Conservation (phyloP, 92 coral and sea anemone genomes). For the Zoanthus sociatus region DNA sequence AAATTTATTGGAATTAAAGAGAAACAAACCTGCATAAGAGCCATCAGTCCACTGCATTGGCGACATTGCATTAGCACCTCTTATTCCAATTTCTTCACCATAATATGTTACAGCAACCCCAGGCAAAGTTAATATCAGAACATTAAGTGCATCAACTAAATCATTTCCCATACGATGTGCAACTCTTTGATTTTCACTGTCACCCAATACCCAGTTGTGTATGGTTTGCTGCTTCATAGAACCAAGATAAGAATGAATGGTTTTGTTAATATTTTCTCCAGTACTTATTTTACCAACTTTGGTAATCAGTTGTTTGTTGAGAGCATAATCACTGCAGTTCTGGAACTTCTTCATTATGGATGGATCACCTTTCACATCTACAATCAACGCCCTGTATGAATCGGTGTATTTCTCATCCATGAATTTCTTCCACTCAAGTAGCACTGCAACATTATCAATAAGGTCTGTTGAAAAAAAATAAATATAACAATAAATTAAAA, state of each 20-base stretch:
- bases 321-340: conserved; percentile 55
- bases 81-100: conserved; percentile 96
- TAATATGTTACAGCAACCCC: conserved; percentile 76
- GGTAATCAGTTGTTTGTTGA: conserved; percentile 56
- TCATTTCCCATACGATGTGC: conserved; percentile 64
- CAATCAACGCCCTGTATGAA: conserved; percentile 62
- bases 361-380: conserved; percentile 53
- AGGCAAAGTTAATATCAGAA: conserved; percentile 87
- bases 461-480: conserved; percentile 34
- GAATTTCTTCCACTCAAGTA: conserved; percentile 55
- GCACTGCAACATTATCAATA: conserved; percentile 31
- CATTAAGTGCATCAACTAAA: conserved; percentile 79
- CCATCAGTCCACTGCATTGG: conserved; percentile 83
- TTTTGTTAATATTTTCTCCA: conserved; percentile 50
- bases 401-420: conserved; percentile 46
- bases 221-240: conserved; percentile 58
- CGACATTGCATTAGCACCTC: conserved; percentile 33
- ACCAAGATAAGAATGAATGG: conserved; percentile 68
- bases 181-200: conserved; percentile 53
- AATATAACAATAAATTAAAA: no score
- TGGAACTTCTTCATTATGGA: conserved; percentile 34
- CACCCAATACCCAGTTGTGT: conserved; percentile 85
- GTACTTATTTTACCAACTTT: conserved; percentile 21
- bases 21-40: conserved; percentile 65
- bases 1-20: no score